Evolutionary conservation across 35 echinoderm and acorn worm species (phyloP).

Genomic region (Apostichopus parvimensis): DNA sequence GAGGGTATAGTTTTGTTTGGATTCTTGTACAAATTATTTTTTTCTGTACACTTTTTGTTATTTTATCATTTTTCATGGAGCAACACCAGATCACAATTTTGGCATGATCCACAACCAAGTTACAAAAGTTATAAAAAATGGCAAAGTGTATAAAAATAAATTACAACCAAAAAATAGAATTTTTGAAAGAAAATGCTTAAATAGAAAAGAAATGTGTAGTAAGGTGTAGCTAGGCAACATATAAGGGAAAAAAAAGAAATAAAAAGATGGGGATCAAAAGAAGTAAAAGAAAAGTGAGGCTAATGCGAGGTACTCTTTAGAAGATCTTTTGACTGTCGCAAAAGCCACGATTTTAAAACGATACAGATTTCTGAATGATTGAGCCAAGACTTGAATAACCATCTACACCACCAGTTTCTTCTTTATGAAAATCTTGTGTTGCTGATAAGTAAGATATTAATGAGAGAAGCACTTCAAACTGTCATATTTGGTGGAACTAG

Average conservation of each 20-base stretch:
- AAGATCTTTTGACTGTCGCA: neutral
- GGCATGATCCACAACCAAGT: neutral
- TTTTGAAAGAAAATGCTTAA: neutral
- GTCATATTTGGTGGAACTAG: no score
- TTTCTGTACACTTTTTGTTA: neutral
- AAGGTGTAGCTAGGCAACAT: neutral
- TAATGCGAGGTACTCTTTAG: neutral
- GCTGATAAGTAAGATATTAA: no score
- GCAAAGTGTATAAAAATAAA: constrained; percentile 5
- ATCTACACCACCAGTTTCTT: no score
- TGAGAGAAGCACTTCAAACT: no score
- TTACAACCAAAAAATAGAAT: neutral
- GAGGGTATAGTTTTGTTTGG: neutral
- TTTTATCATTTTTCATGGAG: no score
- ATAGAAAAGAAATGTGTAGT: neutral
- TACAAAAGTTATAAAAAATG: neutral
- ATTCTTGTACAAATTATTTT: neutral
- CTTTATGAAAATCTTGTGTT: no score
- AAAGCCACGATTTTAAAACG: neutral
- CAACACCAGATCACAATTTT: no score
- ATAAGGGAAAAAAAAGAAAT: neutral
- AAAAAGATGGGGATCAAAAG: neutral
- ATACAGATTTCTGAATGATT: no score
- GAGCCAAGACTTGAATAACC: no score
- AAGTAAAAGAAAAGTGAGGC: neutral